phyloP scores from a whole-genome alignment of 1,140 invertebrate genomes.

The Neocloeon triangulifer region DNA sequence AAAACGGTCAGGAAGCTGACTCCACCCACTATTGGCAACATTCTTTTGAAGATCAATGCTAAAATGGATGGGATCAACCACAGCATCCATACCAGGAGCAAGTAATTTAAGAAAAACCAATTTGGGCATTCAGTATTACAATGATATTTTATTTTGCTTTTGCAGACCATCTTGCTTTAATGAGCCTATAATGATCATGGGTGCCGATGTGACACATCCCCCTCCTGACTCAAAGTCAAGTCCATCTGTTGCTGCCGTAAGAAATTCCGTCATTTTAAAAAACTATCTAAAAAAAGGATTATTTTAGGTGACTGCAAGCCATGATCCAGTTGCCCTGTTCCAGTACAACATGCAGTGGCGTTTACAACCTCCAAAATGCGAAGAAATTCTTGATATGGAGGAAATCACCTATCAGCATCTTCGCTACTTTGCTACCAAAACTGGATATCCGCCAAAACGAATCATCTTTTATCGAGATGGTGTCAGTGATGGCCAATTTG shows the following conservation, averaged over 20 bases:
- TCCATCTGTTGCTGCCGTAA: conserved; percentile 64
- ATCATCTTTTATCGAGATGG: conserved; percentile 68
- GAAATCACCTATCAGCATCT: conserved; percentile 38
- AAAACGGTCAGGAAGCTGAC: conserved; percentile 23
- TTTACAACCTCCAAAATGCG: conserved; percentile 34
- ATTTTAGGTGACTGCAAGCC: conserved; percentile 34
- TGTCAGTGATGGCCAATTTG: conserved; percentile 72
- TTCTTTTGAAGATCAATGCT: conserved; percentile 64
- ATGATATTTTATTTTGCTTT: too few relatives aligned
- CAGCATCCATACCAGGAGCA: conserved; percentile 22
- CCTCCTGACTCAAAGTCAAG: conserved; percentile 35
- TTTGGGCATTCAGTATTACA: too few relatives aligned
- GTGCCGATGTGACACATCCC: conserved; percentile 77
- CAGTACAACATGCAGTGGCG: conserved; percentile 44
- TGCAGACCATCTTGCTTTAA: too few relatives aligned
- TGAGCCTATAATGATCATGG: conserved; percentile 58
- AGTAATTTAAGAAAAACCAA: conserved; percentile 5
- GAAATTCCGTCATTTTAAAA: too few relatives aligned
- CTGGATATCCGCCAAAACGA: conserved; percentile 22
- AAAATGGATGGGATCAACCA: conserved; percentile 73
- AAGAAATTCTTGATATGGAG: conserved; percentile 53
- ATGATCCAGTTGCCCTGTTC: conserved; percentile 35
- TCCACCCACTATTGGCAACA: conserved; percentile 34
- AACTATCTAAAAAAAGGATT: neutral
- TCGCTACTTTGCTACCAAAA: conserved; percentile 21